phyloP scores from a whole-genome alignment of 2,888 invertebrate genomes.

The Chalcosyrphus nemorum region DNA sequence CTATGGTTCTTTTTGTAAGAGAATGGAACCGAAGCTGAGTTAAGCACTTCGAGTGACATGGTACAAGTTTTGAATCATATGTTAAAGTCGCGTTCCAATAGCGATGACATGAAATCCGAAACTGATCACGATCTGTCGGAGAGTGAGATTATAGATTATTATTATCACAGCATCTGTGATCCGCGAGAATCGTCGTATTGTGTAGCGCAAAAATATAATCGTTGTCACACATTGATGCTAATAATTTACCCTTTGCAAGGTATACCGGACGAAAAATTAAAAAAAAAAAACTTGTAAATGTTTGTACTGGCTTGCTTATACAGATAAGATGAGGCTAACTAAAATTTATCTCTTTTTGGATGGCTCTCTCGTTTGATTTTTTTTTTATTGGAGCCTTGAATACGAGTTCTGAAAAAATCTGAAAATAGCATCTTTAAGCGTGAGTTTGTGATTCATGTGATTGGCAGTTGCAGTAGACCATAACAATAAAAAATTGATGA shows the following conservation, averaged over 20 bases:
- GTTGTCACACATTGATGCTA: conserved; percentile 39
- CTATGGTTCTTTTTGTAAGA: conserved; percentile 61
- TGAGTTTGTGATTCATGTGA: conserved; percentile 17
- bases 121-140: conserved; percentile 58
- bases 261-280: neutral
- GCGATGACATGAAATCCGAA: conserved; percentile 46
- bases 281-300: neutral
- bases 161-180: conserved; percentile 47
- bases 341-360: neutral
- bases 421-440: conserved; percentile 19
- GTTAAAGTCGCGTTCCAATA: conserved; percentile 17
- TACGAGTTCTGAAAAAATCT: neutral
- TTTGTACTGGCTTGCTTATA: conserved; percentile 29
- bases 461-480: neutral
- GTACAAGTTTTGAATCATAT: neutral
- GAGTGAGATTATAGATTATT: no score
- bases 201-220: conserved; percentile 27
- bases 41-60: conserved; percentile 55
- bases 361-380: conserved; percentile 2
- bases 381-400: conserved; percentile 23
- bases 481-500: neutral
- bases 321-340: neutral
- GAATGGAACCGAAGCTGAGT: conserved; percentile 23
- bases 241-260: conserved; percentile 30
- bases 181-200: conserved; percentile 36